Conservation (phyloP, 2,113 vertebrate species). For the Ameiurus melas region DNA sequence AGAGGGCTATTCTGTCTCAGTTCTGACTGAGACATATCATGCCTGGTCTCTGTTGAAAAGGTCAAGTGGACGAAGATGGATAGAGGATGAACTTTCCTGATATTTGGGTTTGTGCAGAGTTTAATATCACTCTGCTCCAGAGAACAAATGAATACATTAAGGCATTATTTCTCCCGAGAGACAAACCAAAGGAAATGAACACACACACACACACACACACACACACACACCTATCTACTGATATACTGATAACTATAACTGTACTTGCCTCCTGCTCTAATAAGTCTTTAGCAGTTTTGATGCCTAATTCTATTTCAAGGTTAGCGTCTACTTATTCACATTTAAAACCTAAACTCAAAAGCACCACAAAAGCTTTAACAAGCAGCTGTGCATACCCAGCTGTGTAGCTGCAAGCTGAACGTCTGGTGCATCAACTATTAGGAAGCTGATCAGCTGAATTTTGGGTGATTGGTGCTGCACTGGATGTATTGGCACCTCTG, state of each 20-base stretch:
- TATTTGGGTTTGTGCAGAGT: conserved; percentile 24
- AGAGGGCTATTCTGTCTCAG: background rate
- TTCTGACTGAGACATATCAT: conserved; percentile 11
- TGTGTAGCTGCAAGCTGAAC: background rate
- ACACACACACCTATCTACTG: background rate
- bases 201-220: background rate
- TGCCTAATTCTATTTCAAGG: background rate
- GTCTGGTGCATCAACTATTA: background rate
- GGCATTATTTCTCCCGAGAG: background rate
- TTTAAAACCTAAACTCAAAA: background rate
- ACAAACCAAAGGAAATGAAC: background rate
- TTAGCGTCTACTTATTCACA: background rate
- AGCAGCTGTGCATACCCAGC: background rate
- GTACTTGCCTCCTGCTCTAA: background rate
- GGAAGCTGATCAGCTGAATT: background rate
- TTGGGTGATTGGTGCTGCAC: background rate
- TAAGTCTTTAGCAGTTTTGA: background rate
- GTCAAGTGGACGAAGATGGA: conserved; percentile 12
- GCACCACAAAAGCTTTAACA: background rate
- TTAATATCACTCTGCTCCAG: conserved; percentile 13
- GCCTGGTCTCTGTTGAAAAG: conserved; percentile 18
- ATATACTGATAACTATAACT: background rate
- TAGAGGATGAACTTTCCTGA: conserved; percentile 31
- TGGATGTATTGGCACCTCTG: background rate
- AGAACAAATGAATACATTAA: conserved; percentile 21